Percentiles rank a stretch among this genome's conserved stretches.
These are phyloP conservation scores for Eurytoma adleriae DNA, from an alignment of 2,888 invertebrate genomes.

Conservation along the genomic window DNA sequence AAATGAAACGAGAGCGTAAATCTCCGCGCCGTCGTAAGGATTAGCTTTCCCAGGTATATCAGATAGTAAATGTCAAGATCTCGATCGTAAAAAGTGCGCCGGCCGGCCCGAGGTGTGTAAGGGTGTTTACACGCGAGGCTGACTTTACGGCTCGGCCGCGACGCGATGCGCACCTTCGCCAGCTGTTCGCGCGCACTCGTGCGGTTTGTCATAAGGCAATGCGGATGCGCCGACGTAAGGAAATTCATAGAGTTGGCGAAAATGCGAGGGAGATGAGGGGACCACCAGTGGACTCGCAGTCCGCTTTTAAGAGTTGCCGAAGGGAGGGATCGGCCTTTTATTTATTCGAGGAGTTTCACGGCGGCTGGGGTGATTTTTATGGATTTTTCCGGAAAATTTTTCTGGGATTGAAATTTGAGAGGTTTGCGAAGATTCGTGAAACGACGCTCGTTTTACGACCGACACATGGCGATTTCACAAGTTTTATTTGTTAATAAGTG, in stretches of 20 bases:
- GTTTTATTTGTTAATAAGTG: too few species aligned
- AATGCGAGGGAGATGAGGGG: background rate
- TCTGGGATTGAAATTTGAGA: background rate
- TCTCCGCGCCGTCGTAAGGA: constrained; percentile 60
- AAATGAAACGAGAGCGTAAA: constrained; percentile 57
- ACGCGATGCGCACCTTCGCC: constrained; percentile 46
- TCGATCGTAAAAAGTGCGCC: constrained; percentile 58
- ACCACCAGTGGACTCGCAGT: too few species aligned
- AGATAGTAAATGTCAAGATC: constrained; percentile 62
- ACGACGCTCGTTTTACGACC: too few species aligned
- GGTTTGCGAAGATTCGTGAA: too few species aligned
- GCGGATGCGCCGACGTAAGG: background rate
- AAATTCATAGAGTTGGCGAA: constrained; percentile 44
- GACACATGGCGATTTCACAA: too few species aligned
- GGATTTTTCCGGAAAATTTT: background rate
- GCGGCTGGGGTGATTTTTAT: background rate
- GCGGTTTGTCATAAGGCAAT: background rate
- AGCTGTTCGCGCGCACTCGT: constrained; percentile 2
- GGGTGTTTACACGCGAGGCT: constrained; percentile 57
- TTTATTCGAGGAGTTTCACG: background rate
- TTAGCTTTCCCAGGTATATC: constrained; percentile 63
- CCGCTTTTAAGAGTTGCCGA: too few species aligned
- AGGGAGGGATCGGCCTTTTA: too few species aligned
- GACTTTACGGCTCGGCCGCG: constrained; percentile 53
- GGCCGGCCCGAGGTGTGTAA: constrained; percentile 49